Base-by-base conservation (phyloP, 1,140 invertebrate species). In the Medauroidea extradentata region DNA sequence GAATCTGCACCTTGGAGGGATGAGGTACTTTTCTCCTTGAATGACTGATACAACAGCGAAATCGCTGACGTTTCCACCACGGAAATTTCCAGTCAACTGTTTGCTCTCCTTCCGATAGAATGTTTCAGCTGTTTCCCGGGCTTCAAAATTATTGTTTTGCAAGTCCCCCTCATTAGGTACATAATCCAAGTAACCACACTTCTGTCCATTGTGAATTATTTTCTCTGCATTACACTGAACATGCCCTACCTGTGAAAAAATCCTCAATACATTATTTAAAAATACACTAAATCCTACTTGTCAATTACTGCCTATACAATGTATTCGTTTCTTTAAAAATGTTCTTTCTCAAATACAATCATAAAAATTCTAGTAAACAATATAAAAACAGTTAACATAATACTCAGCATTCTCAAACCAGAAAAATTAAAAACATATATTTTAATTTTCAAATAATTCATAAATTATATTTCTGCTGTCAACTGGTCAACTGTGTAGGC, bases 1-100 rank as follows among this genome's bases (percentile, higher is more conserved):
- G 69, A 82, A 83, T 21, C 53, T 57, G 62, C 71, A 77, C 39
- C 71, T 70, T n/a, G 19, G 41, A 49, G 79, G 78, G 52, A 80
- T 72, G 14, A 81, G 65, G 64, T 72, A 79, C 61, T 70, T 66
- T 18, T 71, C 63, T 7, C 63, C 53, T 3, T 69, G 29, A 50
- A 72, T 63, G 54, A 70, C 53, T 0, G 66, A 64, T 41, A 75
- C 65, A 48, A 73, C 61, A 39, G 71, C 46, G 48, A 39, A 41
- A 44, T 72, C 44, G 2, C 58, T 63, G 11, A 62, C 57, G 64
- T 77, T 78, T 5, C 50, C 63, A 8, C 77, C 77, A 61, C 70
- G 62, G 21, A 67, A 69, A 34, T 59, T 60, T 7, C 21, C 9
- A 2, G 13, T 29, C 18, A 23, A 34, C 19, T n/a, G 38, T 2